Percentiles rank a stretch among this genome's conserved stretches.
phyloP scores from a whole-genome alignment of 2,797 vertebrate genomes.

The Sebastes itinus region DNA sequence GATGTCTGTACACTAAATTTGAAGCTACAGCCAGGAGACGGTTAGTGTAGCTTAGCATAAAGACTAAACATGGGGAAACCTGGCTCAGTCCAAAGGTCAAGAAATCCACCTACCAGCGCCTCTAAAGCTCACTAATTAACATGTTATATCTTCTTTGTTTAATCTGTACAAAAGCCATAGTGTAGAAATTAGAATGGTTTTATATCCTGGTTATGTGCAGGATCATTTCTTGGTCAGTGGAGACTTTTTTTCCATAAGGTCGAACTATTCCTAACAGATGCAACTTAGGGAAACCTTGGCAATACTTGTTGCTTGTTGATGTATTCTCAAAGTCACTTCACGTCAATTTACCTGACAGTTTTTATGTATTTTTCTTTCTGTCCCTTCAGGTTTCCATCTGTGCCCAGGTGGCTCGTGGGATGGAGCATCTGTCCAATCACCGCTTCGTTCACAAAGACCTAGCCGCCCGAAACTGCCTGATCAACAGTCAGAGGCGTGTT shows the following conservation, averaged over 20 bases:
- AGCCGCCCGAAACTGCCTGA: conserved; percentile 93
- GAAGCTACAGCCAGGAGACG: neutral
- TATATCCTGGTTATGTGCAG: neutral
- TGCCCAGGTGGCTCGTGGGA: conserved; percentile 94
- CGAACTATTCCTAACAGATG: neutral
- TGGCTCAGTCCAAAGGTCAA: neutral
- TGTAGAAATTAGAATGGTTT: neutral
- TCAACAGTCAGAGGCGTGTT: conserved; percentile 92
- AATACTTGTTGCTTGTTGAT: neutral
- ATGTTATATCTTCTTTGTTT: neutral
- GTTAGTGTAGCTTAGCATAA: neutral
- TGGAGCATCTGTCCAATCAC: conserved; percentile 95
- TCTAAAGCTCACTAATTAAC: neutral
- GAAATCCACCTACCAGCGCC: neutral
- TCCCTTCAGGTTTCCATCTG: conserved; percentile 90
- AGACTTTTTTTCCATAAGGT: neutral
- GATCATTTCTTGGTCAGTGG: neutral
- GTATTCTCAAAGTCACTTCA: neutral
- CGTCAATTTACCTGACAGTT: neutral
- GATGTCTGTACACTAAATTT: neutral
- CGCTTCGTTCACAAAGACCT: conserved; percentile 97
- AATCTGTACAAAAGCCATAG: neutral
- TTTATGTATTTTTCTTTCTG: neutral
- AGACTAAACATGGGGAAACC: neutral
- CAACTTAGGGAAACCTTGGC: neutral